Base-by-base conservation (phyloP, 2,113 vertebrate species). In the Hippocampus guttulatus region DNA sequence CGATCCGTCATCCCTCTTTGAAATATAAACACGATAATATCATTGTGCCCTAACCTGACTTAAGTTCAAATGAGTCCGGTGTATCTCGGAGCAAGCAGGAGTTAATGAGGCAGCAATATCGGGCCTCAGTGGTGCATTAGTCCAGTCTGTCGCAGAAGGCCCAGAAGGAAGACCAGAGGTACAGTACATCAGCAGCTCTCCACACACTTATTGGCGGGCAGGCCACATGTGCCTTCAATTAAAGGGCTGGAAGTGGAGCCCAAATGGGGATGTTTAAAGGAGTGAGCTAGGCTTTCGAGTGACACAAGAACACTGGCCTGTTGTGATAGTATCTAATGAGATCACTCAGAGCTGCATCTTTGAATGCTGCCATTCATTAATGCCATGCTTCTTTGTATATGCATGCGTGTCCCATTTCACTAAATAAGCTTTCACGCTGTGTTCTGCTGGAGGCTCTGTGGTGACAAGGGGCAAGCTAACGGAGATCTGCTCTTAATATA, bases 161-260 rank as follows among this genome's bases (percentile, higher is more conserved):
- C 33, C 72, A 58, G 15, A 69, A 74, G 73, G 68, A 80, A 14
- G 69, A 66, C 55, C 38, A 1, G 6, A 72, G 12, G 23, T 71
- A 41, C 20, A 33, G 23, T 71, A 41, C 20, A 33, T 76, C 69
- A 33, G 57, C n/a, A 69, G 70, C 79, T 61, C 73, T 69, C 73
- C 45, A 20, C 57, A 54, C 73, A 20, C 45, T 84, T 82, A 72
- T 64, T 63, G 71, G 51, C n/a, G 61, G 73, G 66, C 72, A 43
- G 30, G 27, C 67, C 80, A 81, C 90, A 89, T 91, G 86, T 88
- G 89, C 81, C 80, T 90, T 88, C 84, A 89, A 88, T 92, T 90
- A 91, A 38, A 74, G 58, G 63, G 64, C 47, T 74, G 65, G 73
- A 82, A 72, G 57, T 62, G 68, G 77, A 76, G 74, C 65, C 80